These are phyloP conservation scores for Pyrocoelia pectoralis DNA, from an alignment of 2,888 invertebrate genomes.

Conservation along the genomic window DNA sequence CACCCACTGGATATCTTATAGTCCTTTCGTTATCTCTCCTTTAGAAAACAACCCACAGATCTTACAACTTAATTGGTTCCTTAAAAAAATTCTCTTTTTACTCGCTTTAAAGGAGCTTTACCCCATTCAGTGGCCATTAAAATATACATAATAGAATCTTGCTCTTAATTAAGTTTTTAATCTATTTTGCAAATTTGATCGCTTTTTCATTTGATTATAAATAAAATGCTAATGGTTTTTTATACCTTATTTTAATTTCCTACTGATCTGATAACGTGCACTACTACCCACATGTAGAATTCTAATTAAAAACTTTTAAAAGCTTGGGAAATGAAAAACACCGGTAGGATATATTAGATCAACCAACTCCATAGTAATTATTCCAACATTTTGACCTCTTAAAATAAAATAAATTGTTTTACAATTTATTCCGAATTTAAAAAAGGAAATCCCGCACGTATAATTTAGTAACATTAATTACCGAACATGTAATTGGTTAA, in stretches of 20 bases:
- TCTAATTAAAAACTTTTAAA: conserved; percentile 24
- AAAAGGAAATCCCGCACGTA: conserved; percentile 31
- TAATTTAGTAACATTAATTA: conserved; percentile 35
- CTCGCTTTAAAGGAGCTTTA: conserved; percentile 36
- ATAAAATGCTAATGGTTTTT: conserved; percentile 28
- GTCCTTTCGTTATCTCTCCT: conserved; percentile 30
- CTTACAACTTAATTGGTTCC: conserved; percentile 44
- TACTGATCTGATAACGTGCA: too few species aligned
- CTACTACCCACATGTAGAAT: too few species aligned
- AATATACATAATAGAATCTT: conserved; percentile 42
- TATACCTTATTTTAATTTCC: not conserved
- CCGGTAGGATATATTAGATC: conserved; percentile 14
- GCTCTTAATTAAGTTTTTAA: conserved; percentile 42
- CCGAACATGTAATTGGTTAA: conserved; percentile 31
- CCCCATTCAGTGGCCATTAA: conserved; percentile 40
- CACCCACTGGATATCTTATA: conserved; percentile 28
- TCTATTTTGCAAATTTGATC: conserved; percentile 41
- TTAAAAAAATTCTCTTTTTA: conserved; percentile 40
- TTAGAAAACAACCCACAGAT: conserved; percentile 35
- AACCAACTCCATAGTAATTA: conserved; percentile 26
- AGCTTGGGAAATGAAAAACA: conserved; percentile 12
- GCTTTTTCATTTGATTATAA: conserved; percentile 41
- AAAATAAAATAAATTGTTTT: conserved; percentile 31
- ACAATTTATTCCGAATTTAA: conserved; percentile 23
- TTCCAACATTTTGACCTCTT: conserved; percentile 25